Percentiles rank a stretch among this genome's conserved stretches.
phyloP scores from a whole-genome alignment of 2,797 vertebrate species.

The Periophthalmus magnuspinnatus region DNA sequence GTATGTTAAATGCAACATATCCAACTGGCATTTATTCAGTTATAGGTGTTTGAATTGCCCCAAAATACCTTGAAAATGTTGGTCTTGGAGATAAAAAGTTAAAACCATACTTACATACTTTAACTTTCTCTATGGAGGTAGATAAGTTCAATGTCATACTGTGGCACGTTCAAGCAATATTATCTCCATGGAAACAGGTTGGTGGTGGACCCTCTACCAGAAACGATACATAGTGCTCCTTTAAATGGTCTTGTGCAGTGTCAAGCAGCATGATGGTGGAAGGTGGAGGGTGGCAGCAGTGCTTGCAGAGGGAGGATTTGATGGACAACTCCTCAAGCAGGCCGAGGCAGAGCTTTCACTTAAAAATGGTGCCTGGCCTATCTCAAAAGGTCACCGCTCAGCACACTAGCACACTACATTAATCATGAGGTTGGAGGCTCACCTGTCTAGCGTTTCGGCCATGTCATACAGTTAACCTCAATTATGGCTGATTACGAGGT shows the following conservation, averaged over 20 bases:
- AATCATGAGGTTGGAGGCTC: constrained; percentile 78
- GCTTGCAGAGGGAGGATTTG: constrained; percentile 60
- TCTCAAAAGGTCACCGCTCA: constrained; percentile 82
- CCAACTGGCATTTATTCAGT: no score
- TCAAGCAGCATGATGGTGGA: constrained; percentile 41
- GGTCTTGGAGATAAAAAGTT: no score
- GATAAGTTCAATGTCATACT: no score
- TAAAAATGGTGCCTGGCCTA: constrained; percentile 83
- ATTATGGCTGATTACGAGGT: constrained; percentile 82
- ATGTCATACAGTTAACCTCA: constrained; percentile 78
- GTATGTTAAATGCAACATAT: no score
- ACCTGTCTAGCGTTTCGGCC: constrained; percentile 80
- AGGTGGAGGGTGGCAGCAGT: constrained; percentile 27
- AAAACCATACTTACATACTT: no score
- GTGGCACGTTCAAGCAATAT: no score
- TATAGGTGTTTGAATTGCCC: no score
- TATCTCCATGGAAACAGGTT: no score
- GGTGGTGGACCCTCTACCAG: no score
- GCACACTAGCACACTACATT: constrained; percentile 78
- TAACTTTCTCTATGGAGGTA: no score
- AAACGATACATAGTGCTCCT: no score
- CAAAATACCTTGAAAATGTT: no score
- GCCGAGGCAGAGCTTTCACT: constrained; percentile 80
- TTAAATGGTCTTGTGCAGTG: neutral
- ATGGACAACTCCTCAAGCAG: constrained; percentile 77